Conservation (phyloP, 2,113 vertebrate species). For the Neotoma lepida region DNA sequence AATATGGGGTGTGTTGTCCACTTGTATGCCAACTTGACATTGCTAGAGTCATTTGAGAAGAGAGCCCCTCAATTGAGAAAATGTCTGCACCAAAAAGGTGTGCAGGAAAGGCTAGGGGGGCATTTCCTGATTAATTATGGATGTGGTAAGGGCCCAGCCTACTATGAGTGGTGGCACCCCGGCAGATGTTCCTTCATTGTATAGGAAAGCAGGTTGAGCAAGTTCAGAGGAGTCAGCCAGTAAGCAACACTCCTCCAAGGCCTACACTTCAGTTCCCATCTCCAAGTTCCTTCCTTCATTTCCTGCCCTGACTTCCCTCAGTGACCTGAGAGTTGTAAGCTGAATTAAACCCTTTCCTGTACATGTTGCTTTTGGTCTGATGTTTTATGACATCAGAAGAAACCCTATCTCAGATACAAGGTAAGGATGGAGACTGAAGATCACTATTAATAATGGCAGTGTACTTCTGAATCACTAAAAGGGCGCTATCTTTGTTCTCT, state of each 20-base stretch:
- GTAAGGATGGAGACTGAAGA: neutral
- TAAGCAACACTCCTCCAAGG: too few relatives aligned
- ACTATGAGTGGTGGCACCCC: neutral
- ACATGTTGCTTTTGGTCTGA: neutral
- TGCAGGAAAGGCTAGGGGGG: neutral
- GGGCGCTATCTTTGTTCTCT: neutral
- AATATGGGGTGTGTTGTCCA: too few relatives aligned
- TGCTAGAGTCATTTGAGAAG: neutral
- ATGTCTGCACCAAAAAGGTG: neutral
- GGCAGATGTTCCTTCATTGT: neutral
- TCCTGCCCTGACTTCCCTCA: neutral
- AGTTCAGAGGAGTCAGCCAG: neutral
- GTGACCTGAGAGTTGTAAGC: neutral
- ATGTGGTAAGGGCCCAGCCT: neutral
- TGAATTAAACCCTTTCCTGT: neutral
- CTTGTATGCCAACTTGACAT: neutral
- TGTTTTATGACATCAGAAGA: too few relatives aligned
- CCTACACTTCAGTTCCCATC: neutral
- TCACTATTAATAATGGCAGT: neutral
- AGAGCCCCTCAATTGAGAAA: neutral
- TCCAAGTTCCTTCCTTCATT: neutral
- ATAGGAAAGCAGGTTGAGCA: neutral
- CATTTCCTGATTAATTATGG: neutral
- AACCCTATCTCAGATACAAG: neutral
- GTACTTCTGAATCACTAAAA: neutral